Evolutionary conservation across 2,797 vertebrate genomes (phyloP), one percentile per base, ranked within the genome.

Genomic region (Argentina silus): DNA sequence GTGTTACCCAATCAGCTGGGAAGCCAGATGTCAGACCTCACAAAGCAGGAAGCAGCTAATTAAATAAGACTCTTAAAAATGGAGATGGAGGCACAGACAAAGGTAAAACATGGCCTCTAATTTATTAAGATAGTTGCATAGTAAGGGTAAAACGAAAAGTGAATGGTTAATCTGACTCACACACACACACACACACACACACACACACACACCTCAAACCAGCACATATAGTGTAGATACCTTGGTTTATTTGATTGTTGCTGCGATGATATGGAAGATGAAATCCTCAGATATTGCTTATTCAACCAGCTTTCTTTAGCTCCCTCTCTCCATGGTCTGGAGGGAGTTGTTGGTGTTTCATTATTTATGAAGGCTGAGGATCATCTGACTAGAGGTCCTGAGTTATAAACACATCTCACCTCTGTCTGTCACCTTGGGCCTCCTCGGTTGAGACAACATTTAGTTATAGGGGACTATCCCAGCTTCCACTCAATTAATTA

Each of bases 1-100:
- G 43, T 36, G 72, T 74, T 74, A 74, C 53, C 56, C 72, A 55
- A 14, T 59, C 63, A 23, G 45, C 42, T 45, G 14, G 56, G 47
- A 14, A 59, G 65, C 55, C 73, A 74, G 56, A 74, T 68, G 73
- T 43, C 67, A 63, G 59, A 53, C 53, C 17, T 69, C 15, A 69
- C 8, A 62, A 51, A 59, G 55, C 44, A 67, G 66, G n/a, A 42
- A 36, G 27, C 43, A 60, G 23, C 51, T 70, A 70, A 75, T 75
- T 42, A 65, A 56, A 64, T 75, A 69, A 53, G 21, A 60, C 57
- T n/a, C 64, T 47, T 64, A 6, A 47, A 48, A 43, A 65, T n/a
- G 0, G 27, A 14, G 53, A 55, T 55, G 53, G 53, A 55, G 53
- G n/a, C n/a, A 3, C 12, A 14, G 63, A 65, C 63, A 65, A 65